These are phyloP conservation scores for Epizoanthus fatuus DNA, from an alignment of 92 coral and sea anemone species.

Conservation along the genomic window DNA sequence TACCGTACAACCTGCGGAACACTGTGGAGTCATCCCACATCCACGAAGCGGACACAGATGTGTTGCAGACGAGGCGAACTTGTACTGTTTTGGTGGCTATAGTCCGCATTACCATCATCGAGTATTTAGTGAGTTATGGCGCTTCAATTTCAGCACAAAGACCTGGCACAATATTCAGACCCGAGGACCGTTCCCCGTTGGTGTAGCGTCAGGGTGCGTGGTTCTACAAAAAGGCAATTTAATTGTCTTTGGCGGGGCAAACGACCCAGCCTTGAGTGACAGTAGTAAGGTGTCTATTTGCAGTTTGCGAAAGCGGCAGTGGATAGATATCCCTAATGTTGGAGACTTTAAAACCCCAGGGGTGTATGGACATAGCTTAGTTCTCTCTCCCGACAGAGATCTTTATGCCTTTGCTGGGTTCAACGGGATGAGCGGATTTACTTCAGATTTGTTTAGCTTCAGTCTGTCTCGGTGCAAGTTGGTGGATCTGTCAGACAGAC, in stretches of 20 bases:
- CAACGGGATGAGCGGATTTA: conserved; percentile 71
- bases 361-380: conserved; percentile 94
- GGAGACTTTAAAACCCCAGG: conserved; percentile 62
- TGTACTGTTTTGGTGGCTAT: conserved; percentile 93
- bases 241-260: conserved; percentile 93
- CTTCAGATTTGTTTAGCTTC: conserved; percentile 72
- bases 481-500: conserved; percentile 42
- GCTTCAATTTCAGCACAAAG: conserved; percentile 74
- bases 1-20: conserved; percentile 40
- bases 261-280: conserved; percentile 83
- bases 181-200: conserved; percentile 77
- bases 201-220: conserved; percentile 93
- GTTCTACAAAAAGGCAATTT: conserved; percentile 72
- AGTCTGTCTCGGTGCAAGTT: conserved; percentile 74
- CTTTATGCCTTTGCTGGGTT: conserved; percentile 93
- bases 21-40: conserved; percentile 55
- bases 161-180: conserved; percentile 75
- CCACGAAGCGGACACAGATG: conserved; percentile 98
- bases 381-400: conserved; percentile 77
- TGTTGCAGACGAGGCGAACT: conserved; percentile 80
- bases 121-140: conserved; percentile 91
- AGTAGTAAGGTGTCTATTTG: conserved; percentile 80
- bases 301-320: conserved; percentile 55
- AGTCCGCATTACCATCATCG: conserved; percentile 71
- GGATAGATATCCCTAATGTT: conserved; percentile 50